Percentiles rank a stretch among this genome's conserved stretches.
Evolutionary conservation across 2,888 invertebrate genomes (phyloP).

Genomic region (Iphiclides podalirius): DNA sequence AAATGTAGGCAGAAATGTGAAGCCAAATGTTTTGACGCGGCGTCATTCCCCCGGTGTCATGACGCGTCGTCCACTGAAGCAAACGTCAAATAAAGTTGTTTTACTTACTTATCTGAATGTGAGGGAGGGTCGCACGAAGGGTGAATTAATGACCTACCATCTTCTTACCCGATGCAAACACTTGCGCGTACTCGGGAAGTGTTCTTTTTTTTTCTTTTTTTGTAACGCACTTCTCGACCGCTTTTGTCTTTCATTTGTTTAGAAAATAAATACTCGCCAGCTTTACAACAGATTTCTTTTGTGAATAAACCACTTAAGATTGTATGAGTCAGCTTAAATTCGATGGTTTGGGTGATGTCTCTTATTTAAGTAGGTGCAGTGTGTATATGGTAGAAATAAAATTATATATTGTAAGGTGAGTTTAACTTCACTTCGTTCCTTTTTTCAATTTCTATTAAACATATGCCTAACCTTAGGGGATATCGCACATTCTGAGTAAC

Average conservation of each 20-base stretch:
- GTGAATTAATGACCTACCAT: constrained; percentile 70
- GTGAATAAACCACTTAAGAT: no score
- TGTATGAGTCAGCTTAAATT: no score
- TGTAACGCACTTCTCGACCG: constrained; percentile 40
- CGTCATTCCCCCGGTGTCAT: constrained; percentile 47
- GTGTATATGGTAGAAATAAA: no score
- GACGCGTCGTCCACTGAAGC: constrained; percentile 52
- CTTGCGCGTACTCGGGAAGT: constrained; percentile 43
- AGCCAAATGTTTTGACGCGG: constrained; percentile 27
- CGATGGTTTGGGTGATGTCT: no score
- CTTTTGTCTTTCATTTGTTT: constrained; percentile 56
- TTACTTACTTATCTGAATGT: constrained; percentile 71
- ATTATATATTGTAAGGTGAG: no score
- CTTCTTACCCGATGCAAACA: constrained; percentile 40
- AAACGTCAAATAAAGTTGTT: constrained; percentile 78
- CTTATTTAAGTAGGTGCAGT: no score
- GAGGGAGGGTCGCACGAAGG: constrained; percentile 53
- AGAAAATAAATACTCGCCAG: constrained; percentile 45
- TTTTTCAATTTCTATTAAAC: no score
- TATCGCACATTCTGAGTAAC: no score
- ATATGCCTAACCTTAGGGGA: no score
- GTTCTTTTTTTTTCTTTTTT: constrained; percentile 46
- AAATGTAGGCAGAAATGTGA: no score
- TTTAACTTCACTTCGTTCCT: no score
- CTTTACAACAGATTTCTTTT: constrained; percentile 28